A percentile compares a stretch with the other conserved stretches of the same genome.
Conservation (phyloP, 2,888 invertebrate species). For the Cotesia congregata region DNA sequence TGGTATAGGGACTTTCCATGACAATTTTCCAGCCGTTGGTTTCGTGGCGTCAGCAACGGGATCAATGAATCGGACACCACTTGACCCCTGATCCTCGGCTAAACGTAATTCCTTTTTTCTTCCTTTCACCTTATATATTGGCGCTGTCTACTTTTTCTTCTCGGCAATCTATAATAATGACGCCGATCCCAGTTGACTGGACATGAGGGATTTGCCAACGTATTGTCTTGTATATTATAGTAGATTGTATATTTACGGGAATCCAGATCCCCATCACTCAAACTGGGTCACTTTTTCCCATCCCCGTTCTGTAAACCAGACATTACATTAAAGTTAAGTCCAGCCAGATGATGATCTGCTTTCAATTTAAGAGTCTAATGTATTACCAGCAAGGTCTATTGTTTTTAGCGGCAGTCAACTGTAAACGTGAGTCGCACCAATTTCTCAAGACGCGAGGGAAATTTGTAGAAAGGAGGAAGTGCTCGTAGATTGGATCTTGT, state of each 20-base stretch:
- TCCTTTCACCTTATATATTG: conserved; percentile 2
- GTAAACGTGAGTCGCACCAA: conserved; percentile 29
- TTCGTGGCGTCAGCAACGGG: conserved; percentile 17
- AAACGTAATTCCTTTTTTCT: conserved; percentile 4
- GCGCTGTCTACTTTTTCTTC: background rate
- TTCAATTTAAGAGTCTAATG: background rate
- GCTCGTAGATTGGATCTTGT: conserved; percentile 42
- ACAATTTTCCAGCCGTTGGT: conserved; percentile 58
- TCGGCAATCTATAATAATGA: background rate
- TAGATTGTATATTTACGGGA: no score
- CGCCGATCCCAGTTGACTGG: background rate
- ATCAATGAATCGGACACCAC: background rate
- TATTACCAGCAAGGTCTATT: background rate
- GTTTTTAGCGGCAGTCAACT: conserved; percentile 1
- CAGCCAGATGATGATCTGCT: background rate
- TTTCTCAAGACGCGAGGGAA: conserved; percentile 32
- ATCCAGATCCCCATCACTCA: background rate
- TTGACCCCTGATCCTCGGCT: conserved; percentile 5
- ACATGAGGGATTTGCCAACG: background rate
- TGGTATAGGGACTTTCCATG: conserved; percentile 46
- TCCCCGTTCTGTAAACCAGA: background rate
- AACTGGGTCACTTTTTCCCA: conserved; percentile 12
- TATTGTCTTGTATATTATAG: background rate
- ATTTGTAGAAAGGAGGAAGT: conserved; percentile 36
- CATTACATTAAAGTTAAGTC: background rate